Evolutionary conservation across 2,888 invertebrate genomes (phyloP), one percentile per base, ranked within the genome.

Genomic region (Parnassius mnemosyne): DNA sequence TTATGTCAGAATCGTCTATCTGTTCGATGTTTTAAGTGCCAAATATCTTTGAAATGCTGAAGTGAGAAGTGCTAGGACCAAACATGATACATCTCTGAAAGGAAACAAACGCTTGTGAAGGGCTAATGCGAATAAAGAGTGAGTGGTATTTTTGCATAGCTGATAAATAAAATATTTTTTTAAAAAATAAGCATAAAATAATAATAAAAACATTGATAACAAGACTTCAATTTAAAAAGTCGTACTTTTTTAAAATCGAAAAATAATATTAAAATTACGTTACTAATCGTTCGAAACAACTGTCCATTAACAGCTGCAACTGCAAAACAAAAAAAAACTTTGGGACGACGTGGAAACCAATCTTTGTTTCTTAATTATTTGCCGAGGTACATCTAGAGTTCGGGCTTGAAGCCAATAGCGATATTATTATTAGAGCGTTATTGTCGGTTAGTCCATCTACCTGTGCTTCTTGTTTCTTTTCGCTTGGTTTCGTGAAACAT

Each of bases 391-490:
- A 79, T 76, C 78, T 78, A 76, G 79, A 78, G 67, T 72, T 70
- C 78, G 83, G 87, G 89, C 81, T 70, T 74, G 67, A 73, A 74
- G 89, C 89, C 89, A 89, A 87, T 78, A 79, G 76, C 68, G 70
- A 69, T 78, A 77, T 82, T 89, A 89, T 89, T 86, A 88, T 87
- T 89, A 89, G 89, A 85, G 79, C 77, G 84, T 84, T 83, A 83
- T 77, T 76, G 78, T 76, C 81, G 75, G 75, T 71, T 71, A 69
- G 75, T 74, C 70, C 76, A 72, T 81, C 83, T 89, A 89, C 89
- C 87, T 89, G 87, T 69, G 74, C 70, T 74, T 70, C 68, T 71
- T 69, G 64, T 76, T 77, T 71, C 68, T 75, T 74, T 74, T 71
- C 66, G 65, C 63, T 67, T 59, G 64, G 3, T 51, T 20, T 57